phyloP scores from a whole-genome alignment of 1,140 invertebrate species.

The Drosophila lini region DNA sequence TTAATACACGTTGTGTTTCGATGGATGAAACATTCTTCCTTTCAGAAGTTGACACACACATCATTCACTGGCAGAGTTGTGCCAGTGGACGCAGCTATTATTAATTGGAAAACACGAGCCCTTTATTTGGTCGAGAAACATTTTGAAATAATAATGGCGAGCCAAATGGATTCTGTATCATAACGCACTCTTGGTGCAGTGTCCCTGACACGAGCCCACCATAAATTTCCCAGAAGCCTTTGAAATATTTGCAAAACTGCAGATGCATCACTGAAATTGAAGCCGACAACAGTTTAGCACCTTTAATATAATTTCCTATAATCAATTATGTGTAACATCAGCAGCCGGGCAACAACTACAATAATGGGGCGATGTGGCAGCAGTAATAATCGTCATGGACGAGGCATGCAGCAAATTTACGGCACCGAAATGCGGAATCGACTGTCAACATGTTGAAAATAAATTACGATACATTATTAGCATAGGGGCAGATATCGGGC shows the following conservation, averaged over 20 bases:
- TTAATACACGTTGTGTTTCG: neutral
- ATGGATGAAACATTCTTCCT: no score
- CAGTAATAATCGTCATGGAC: slow-evolving; percentile 55
- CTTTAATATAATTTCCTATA: slow-evolving; percentile 73
- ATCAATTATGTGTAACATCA: slow-evolving; percentile 73
- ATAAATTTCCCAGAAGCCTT: slow-evolving; percentile 20
- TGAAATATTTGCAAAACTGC: slow-evolving; percentile 17
- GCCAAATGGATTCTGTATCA: slow-evolving; percentile 8
- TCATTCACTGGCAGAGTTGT: neutral
- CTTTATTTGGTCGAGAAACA: slow-evolving; percentile 9
- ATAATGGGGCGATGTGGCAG: slow-evolving; percentile 30
- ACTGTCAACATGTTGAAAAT: slow-evolving; percentile 78
- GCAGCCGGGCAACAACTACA: slow-evolving; percentile 11
- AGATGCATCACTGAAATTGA: slow-evolving; percentile 15
- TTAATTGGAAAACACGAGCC: slow-evolving; percentile 5
- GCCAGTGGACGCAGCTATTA: neutral
- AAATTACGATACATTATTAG: slow-evolving; percentile 80
- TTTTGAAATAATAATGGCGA: slow-evolving; percentile 10
- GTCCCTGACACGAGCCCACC: slow-evolving; percentile 8
- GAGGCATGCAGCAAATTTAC: slow-evolving; percentile 68
- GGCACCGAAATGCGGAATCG: slow-evolving; percentile 62
- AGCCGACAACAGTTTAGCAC: slow-evolving; percentile 64
- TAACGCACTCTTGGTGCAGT: slow-evolving; percentile 2
- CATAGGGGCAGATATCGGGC: slow-evolving; percentile 47
- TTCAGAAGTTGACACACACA: slow-evolving; percentile 1